Evolutionary conservation across 1,140 invertebrate genomes (phyloP), one percentile per base, ranked within the genome.

Genomic region (Hyposmocoma kahamanoa): DNA sequence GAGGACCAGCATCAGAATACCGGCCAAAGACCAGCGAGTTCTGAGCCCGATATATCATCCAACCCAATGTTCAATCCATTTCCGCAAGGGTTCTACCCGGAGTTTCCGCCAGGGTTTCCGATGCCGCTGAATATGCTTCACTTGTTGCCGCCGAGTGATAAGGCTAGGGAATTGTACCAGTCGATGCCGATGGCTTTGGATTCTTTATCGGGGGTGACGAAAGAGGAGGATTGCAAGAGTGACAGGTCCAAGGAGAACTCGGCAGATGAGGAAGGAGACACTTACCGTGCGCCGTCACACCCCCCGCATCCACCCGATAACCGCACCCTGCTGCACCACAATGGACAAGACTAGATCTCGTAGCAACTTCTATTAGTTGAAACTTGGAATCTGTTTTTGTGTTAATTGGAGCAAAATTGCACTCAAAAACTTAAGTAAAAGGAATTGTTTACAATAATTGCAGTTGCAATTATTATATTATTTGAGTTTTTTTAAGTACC

Each of bases 71-170:
- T 92, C 86, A 92, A 91, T 64, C 92, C 89, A 44, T 95, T 89
- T 76, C 90, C 87, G 60, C 90, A 89, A 53, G 90, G 90, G 22
- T 95, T 94, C 79, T 95, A 94, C 72, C 93, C 94, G 0, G 94
- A 96, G 63, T 95, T 95, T 50, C 85, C 89, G 1, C 88, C 90
- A 0, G 91, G 92, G 3, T 95, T 95, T 64, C 94, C 94, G 0
- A 91, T 96, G 59, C 93, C 93, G 11, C 89, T 95, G 1, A 94
- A 91, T 65, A 95, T 95, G 93, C 88, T 95, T 22, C 94, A 95
- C 67, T 82, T 95, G 24, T 69, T 95, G 56, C 93, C 93, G 8
- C 93, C 92, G 0, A 91, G 88, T 50, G 93, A 94, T 56, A 92
- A 93, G 59, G 90, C 91, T 49, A 65, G 89, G 54, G 90, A 88